Conservation (phyloP, 2,113 vertebrate species). For the Stegastes partitus region DNA sequence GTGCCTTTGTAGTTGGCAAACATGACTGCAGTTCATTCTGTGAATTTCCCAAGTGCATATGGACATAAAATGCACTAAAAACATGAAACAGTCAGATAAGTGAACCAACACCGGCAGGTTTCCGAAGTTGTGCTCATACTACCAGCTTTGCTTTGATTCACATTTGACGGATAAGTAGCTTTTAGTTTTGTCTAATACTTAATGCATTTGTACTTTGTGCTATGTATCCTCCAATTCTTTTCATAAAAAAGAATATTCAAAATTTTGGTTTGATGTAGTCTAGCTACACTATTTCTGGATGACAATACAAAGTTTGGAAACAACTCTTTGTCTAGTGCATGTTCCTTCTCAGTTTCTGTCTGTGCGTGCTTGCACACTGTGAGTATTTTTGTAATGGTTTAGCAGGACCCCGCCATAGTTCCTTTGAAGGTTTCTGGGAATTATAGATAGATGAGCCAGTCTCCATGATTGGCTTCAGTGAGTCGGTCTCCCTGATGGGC, state of each 20-base stretch:
- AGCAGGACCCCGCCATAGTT: background rate
- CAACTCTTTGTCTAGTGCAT: background rate
- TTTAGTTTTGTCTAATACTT: constrained; percentile 22
- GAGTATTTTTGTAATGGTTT: background rate
- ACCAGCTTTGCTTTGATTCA: constrained; percentile 40
- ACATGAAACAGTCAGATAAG: constrained; percentile 34
- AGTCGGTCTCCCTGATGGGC: constrained; percentile 20
- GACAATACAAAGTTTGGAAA: background rate
- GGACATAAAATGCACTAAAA: constrained; percentile 20
- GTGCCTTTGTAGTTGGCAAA: constrained; percentile 49
- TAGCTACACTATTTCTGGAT: constrained; percentile 8
- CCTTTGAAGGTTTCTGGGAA: constrained; percentile 30
- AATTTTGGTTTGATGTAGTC: constrained; percentile 23
- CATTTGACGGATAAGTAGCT: constrained; percentile 39
- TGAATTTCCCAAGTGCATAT: constrained; percentile 15
- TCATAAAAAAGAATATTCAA: background rate
- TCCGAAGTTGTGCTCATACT: constrained; percentile 26
- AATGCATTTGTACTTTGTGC: constrained; percentile 12
- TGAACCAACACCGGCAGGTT: constrained; percentile 29
- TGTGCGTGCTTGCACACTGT: constrained; percentile 1
- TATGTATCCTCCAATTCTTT: constrained; percentile 8
- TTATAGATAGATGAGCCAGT: constrained; percentile 26
- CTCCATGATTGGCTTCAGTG: constrained; percentile 38
- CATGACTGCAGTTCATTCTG: constrained; percentile 37
- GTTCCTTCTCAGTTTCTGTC: constrained; percentile 12